Conservation (phyloP, 2,888 invertebrate genomes). For the Drosophila quinaria region DNA sequence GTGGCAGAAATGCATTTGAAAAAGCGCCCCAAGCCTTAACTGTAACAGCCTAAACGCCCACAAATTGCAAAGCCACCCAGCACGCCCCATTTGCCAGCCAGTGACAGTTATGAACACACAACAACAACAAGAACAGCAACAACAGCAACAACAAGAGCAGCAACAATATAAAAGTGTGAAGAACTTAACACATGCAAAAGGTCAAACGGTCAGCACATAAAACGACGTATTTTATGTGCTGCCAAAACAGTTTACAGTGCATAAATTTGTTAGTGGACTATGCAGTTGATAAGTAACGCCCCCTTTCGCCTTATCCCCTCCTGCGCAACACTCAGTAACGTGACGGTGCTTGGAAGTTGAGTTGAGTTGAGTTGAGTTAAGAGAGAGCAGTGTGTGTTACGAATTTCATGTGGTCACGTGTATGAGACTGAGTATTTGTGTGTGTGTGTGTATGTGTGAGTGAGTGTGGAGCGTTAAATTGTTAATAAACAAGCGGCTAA, state of each 20-base stretch:
- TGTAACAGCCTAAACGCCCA: slow-evolving; percentile 53
- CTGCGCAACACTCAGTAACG: neutral
- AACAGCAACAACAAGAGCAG: slow-evolving; percentile 2
- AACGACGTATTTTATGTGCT: slow-evolving; percentile 70
- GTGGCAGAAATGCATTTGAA: slow-evolving; percentile 9
- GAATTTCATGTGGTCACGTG: slow-evolving; percentile 29
- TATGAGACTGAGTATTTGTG: neutral
- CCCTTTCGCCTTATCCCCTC: slow-evolving; percentile 9
- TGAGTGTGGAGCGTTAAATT: slow-evolving; percentile 77
- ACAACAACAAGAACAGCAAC: slow-evolving; percentile 10
- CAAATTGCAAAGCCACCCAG: slow-evolving; percentile 49
- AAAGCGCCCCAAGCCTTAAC: slow-evolving; percentile 42
- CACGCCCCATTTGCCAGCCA: slow-evolving; percentile 54
- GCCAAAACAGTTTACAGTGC: slow-evolving; percentile 60
- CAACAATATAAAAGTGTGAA: slow-evolving; percentile 30
- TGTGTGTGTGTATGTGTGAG: slow-evolving; percentile 22
- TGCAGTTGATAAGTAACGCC: slow-evolving; percentile 67
- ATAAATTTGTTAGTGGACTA: slow-evolving; percentile 67
- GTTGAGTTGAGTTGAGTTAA: slow-evolving; percentile 40
- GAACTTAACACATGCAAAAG: slow-evolving; percentile 63
- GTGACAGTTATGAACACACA: slow-evolving; percentile 57
- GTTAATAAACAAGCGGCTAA: slow-evolving; percentile 81
- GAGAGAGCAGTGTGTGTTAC: slow-evolving; percentile 47
- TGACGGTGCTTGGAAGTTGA: slow-evolving; percentile 3
- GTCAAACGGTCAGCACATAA: slow-evolving; percentile 75